Percentiles rank a stretch among this genome's conserved stretches.
Evolutionary conservation across 2,888 invertebrate genomes (phyloP).

Genomic region (Tetragonisca angustula): DNA sequence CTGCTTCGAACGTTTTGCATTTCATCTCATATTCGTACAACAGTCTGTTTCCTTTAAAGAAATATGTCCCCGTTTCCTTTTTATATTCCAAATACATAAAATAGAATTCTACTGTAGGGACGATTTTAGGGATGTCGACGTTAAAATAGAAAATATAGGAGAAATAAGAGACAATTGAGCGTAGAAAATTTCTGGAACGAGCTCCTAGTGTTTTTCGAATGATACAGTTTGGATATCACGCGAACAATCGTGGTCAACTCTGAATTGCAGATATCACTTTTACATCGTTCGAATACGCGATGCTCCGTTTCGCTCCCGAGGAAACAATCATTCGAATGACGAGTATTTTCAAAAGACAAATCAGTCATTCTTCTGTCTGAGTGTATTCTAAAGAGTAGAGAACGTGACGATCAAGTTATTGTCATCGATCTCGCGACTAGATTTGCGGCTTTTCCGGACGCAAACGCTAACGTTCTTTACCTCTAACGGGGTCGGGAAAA

Average conservation of each 20-base stretch:
- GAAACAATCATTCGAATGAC: not conserved
- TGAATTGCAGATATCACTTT: conserved; percentile 55
- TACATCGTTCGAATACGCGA: conserved; percentile 15
- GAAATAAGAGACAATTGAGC: not conserved
- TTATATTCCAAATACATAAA: not conserved
- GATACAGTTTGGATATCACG: conserved; percentile 13
- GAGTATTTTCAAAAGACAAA: too few relatives aligned
- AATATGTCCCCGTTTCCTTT: not conserved
- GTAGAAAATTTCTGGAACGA: conserved; percentile 3
- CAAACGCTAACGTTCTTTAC: not conserved
- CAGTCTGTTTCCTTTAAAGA: not conserved
- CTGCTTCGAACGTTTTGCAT: not conserved
- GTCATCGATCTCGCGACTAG: not conserved
- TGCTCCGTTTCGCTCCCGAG: conserved; percentile 23
- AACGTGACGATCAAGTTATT: not conserved
- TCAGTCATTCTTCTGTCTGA: too few relatives aligned
- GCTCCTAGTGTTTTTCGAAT: conserved; percentile 1
- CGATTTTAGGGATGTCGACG: not conserved
- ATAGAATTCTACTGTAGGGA: not conserved
- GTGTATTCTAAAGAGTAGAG: not conserved
- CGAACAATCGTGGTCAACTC: conserved; percentile 28
- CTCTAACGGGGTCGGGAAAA: conserved; percentile 36
- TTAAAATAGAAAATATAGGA: not conserved
- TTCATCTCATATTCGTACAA: not conserved
- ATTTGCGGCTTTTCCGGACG: conserved; percentile 22